Evolutionary conservation across 2,888 invertebrate genomes (phyloP), one percentile per base, ranked within the genome.

Genomic region (Philaethria dido): DNA sequence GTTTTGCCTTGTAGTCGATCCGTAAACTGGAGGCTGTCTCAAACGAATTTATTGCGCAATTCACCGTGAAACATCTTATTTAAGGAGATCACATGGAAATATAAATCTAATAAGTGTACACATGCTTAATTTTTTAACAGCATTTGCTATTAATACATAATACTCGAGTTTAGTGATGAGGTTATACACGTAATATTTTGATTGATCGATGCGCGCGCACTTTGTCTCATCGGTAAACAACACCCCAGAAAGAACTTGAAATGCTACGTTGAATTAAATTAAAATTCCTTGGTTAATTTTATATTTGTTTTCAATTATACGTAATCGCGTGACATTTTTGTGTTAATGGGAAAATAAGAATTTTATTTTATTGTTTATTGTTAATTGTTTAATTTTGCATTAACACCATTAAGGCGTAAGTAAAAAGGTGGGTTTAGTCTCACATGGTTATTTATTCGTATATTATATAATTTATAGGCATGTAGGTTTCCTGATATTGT

Each of bases 121-220:
- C n/a, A n/a, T n/a, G n/a, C n/a, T n/a, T n/a, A n/a, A n/a, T n/a
- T n/a, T n/a, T n/a, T n/a, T n/a, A n/a, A n/a, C n/a, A n/a, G n/a
- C n/a, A n/a, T n/a, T n/a, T n/a, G n/a, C n/a, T n/a, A n/a, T n/a
- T n/a, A n/a, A 4, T 29, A 29, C 6, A 29, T 29, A 36, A 11
- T 39, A 39, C 13, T 6, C 13, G 3, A 13, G 11, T n/a, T n/a
- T 33, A 50, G 9, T n/a, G 25, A 25, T 25, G 6, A 52, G 52
- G 52, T 18, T 33, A 52, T 29, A 16, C 29, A 29, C 16, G 29
- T 52, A 4, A 52, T 52, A 52, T 52, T 33, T 29, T 29, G 52
- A 52, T 52, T 52, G 52, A 52, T 52, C 16, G 29, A 33, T 52
- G 52, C 52, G 52, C 52, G 52, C 52, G 52, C 52, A 52, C 29